Percentiles rank a stretch among this genome's conserved stretches.
Evolutionary conservation across 2,888 invertebrate species (phyloP).

Genomic region (Phaonia tiefii): DNA sequence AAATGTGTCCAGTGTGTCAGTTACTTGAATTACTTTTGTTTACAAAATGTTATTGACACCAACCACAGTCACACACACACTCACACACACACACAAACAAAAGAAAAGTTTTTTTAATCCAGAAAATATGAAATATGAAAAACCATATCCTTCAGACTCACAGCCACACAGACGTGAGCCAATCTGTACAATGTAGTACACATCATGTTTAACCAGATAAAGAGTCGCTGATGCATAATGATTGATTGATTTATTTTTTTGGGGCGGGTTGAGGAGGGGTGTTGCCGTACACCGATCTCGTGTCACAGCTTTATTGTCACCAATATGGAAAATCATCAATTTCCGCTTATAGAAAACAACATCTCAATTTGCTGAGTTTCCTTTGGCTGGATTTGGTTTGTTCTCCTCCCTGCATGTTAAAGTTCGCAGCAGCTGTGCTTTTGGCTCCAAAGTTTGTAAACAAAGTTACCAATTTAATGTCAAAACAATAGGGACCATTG

Average conservation of each 20-base stretch:
- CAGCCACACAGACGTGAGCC: neutral
- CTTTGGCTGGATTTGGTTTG: conserved; percentile 23
- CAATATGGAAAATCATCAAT: conserved; percentile 60
- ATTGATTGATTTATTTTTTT: conserved; percentile 18
- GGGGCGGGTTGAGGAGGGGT: neutral
- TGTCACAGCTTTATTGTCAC: conserved; percentile 31
- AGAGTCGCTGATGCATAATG: neutral
- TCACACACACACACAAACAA: neutral
- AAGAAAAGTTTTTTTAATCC: neutral
- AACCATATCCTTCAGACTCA: neutral
- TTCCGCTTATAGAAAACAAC: conserved; percentile 44
- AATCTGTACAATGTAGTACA: neutral
- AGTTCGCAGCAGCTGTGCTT: conserved; percentile 41
- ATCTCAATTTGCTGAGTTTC: conserved; percentile 38
- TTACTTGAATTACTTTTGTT: neutral
- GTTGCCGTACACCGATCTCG: too few relatives aligned
- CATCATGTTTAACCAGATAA: neutral
- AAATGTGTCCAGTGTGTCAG: neutral
- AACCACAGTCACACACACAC: neutral
- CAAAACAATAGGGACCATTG: neutral
- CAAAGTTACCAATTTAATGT: neutral
- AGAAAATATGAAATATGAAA: neutral
- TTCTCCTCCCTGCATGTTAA: conserved; percentile 32
- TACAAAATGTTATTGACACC: neutral
- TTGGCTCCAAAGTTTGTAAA: conserved; percentile 24